Base-by-base conservation (phyloP, 2,113 vertebrate species). In the Callipepla squamata region DNA sequence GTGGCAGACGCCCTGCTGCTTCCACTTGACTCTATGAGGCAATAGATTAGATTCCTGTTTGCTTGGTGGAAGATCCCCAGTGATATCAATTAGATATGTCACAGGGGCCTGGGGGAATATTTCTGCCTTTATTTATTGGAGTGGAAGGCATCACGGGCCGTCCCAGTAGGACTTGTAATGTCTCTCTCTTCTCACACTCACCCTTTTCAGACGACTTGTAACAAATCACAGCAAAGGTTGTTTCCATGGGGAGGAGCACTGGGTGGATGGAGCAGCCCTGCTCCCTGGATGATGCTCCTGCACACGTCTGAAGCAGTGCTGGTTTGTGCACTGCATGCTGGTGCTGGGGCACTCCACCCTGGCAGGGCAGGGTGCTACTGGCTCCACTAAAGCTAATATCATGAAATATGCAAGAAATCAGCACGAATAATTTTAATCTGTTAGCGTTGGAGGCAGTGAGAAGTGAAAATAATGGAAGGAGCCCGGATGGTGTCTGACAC, bases 21-120 rank as follows among this genome's bases (percentile, higher is more conserved):
- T 96, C 93, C 97, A 95, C 89, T 97, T 94, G 91, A 88, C 95
- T 88, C 92, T 85, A 85, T 2, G 32, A 96, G 96, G 91, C 94
- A 32, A 85, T 92, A 95, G 96, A 97, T 98, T 96, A 95, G 92
- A 96, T 96, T 97, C 94, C 96, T 91, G 91, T 96, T 97, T 96
- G 96, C 96, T 96, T 72, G 96, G 85, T 38, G 81, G 95, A 91
- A n/a, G 90, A 88, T 80, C 94, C 89, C 96, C 57, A 91, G 97
- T 84, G 97, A 96, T 92, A 97, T 85, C 94, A 94, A 91, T 97
- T 97, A 97, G 95, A 72, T 58, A 50, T 89, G 96, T 97, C 95
- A 94, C 53, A 68, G 87, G 92, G 78, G 91, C 94, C 90, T 28
- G 9, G 45, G 96, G 90, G 97, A 96, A 95, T 76, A 78, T 78